phyloP scores from a whole-genome alignment of 2,797 vertebrate species.

The Enteromius radiatus region DNA sequence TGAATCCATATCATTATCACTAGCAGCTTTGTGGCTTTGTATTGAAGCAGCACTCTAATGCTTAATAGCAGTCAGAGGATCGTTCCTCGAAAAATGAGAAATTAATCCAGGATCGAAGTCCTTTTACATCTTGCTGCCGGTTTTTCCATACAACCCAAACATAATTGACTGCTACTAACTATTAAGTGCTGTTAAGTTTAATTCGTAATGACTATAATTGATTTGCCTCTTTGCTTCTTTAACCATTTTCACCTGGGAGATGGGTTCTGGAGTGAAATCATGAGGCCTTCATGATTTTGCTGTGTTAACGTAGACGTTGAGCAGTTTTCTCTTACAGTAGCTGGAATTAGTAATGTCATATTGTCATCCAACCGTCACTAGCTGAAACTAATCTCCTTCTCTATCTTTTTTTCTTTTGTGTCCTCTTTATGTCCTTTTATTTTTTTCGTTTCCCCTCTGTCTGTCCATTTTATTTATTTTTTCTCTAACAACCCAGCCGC shows the following conservation, averaged over 20 bases:
- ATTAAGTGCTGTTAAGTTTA: slow-evolving; percentile 83
- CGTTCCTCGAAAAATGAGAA: slow-evolving; percentile 76
- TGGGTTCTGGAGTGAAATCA: slow-evolving; percentile 88
- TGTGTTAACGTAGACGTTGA: slow-evolving; percentile 67
- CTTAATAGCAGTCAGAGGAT: slow-evolving; percentile 90
- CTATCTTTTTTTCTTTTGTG: slow-evolving; percentile 94
- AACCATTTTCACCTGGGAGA: slow-evolving; percentile 84
- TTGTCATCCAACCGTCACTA: slow-evolving; percentile 99
- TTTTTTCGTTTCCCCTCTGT: slow-evolving; percentile 82
- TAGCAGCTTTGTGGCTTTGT: slow-evolving; percentile 91
- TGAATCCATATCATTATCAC: slow-evolving; percentile 88
- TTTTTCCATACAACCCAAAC: slow-evolving; percentile 66
- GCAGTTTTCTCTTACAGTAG: slow-evolving; percentile 72
- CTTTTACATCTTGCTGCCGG: slow-evolving; percentile 69
- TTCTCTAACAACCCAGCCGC: slow-evolving; percentile 98
- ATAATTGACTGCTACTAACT: slow-evolving; percentile 95
- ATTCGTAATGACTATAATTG: slow-evolving; percentile 78
- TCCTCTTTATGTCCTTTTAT: slow-evolving; percentile 79
- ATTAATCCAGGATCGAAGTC: slow-evolving; percentile 69
- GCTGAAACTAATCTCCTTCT: slow-evolving; percentile 99
- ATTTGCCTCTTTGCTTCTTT: slow-evolving; percentile 83
- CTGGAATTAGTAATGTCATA: slow-evolving; percentile 98
- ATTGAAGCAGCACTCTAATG: slow-evolving; percentile 88
- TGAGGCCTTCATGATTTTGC: slow-evolving; percentile 89
- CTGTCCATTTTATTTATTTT: slow-evolving; percentile 78